These are phyloP conservation scores for Drymonia ruficornis DNA, from an alignment of 2,888 invertebrate genomes.

Conservation along the genomic window DNA sequence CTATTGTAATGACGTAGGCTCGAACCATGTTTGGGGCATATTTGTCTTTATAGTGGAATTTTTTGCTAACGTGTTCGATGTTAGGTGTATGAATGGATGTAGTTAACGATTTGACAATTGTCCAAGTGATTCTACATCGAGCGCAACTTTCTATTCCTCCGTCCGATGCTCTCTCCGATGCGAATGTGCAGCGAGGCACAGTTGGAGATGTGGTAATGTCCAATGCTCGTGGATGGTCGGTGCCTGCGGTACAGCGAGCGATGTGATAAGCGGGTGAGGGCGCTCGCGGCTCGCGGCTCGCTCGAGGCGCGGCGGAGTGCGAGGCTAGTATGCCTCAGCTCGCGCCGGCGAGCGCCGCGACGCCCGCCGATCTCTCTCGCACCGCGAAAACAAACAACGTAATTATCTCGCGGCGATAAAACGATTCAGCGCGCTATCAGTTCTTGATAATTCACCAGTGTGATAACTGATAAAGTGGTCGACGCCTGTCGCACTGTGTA, in stretches of 20 bases:
- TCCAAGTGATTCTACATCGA: constrained; percentile 15
- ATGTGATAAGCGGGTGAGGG: constrained; percentile 34
- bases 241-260: constrained; percentile 10
- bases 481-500: constrained; percentile 64
- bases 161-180: constrained; percentile 19
- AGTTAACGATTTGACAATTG: constrained; percentile 9
- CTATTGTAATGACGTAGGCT: constrained; percentile 3
- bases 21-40: background rate
- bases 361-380: constrained; percentile 40
- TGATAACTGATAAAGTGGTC: constrained; percentile 81
- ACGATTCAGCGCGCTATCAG: constrained; percentile 71
- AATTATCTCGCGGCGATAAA: constrained; percentile 79
- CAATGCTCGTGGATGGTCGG: constrained; percentile 4
- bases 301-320: constrained; percentile 26
- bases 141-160: constrained; percentile 37
- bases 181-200: constrained; percentile 24
- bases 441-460: constrained; percentile 71
- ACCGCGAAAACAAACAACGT: constrained; percentile 72
- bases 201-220: constrained; percentile 14
- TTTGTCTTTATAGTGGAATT: background rate
- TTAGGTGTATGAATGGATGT: background rate
- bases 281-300: constrained; percentile 26
- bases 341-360: constrained; percentile 66
- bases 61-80: background rate
- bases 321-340: constrained; percentile 58